Percentiles rank a stretch among this genome's conserved stretches.
Conservation (phyloP, 2,113 vertebrate species). For the Hyperopisus bebe region DNA sequence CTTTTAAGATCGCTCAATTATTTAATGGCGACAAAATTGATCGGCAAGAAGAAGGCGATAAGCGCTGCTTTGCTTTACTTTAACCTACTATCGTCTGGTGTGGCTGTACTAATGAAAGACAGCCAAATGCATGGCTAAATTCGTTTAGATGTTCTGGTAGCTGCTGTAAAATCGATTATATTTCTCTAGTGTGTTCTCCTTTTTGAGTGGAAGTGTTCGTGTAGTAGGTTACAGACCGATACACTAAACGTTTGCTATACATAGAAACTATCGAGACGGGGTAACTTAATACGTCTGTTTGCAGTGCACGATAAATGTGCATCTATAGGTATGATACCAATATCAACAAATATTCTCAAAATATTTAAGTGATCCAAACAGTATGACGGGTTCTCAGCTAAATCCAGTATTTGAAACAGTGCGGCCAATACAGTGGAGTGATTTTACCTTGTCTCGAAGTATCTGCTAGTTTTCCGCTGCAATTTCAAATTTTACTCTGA, state of each 20-base stretch:
- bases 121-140: background rate
- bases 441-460: constrained; percentile 9
- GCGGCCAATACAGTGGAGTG: background rate
- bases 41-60: background rate
- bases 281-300: background rate
- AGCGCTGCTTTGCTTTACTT: background rate
- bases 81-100: background rate
- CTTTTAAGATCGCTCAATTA: background rate
- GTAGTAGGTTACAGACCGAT: background rate
- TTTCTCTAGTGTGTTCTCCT: background rate
- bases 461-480: background rate
- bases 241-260: background rate
- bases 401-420: background rate
- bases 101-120: background rate
- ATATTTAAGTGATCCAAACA: background rate
- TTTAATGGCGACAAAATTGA: background rate
- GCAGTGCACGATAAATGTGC: background rate
- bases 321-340: background rate
- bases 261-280: background rate
- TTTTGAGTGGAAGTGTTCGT: background rate
- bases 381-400: background rate
- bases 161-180: background rate
- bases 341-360: background rate
- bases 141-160: background rate
- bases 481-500: constrained; percentile 5